These are phyloP conservation scores for Rhamnusium bicolor DNA, from an alignment of 2,888 invertebrate genomes.

Conservation along the genomic window DNA sequence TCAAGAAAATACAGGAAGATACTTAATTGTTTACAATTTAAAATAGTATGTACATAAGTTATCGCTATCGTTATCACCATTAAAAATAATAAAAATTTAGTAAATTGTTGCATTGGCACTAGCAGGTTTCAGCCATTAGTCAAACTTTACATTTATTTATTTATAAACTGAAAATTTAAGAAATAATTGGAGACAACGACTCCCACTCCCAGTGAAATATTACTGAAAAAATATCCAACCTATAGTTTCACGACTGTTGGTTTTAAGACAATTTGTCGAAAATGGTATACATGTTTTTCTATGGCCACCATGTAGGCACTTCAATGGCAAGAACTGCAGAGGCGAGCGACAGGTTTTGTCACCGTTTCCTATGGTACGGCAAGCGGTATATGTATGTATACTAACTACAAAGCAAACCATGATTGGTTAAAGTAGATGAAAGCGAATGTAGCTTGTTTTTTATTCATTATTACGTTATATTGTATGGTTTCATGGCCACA, in stretches of 20 bases:
- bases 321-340: constrained; percentile 41
- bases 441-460: constrained; percentile 50
- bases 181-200: background rate
- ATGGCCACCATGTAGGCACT: constrained; percentile 33
- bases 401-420: constrained; percentile 36
- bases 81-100: no score
- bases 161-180: no score
- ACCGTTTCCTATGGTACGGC: constrained; percentile 40
- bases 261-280: background rate
- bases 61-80: no score
- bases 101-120: no score
- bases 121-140: no score
- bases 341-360: constrained; percentile 48
- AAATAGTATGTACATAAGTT: no score
- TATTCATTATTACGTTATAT: constrained; percentile 49
- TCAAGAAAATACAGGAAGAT: no score
- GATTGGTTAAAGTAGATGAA: constrained; percentile 49
- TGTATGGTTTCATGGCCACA: constrained; percentile 45
- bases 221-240: background rate
- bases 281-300: constrained; percentile 9
- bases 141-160: no score
- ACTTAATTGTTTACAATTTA: no score
- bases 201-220: background rate
- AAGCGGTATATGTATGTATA: constrained; percentile 37
- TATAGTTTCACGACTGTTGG: background rate